Base-by-base conservation (phyloP, 23 tunicate species). In the Ciona savignyi region DNA sequence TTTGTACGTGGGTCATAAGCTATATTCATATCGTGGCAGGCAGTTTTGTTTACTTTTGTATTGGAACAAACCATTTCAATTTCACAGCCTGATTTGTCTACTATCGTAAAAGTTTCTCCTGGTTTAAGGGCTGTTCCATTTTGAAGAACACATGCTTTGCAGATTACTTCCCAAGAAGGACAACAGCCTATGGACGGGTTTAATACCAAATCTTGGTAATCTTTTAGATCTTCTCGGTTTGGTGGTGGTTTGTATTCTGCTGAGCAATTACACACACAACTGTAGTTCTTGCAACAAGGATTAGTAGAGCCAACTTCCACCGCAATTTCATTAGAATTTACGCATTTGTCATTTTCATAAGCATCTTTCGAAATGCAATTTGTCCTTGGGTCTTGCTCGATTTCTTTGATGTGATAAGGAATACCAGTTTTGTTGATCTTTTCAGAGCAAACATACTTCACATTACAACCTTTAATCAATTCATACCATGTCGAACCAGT, bases 221-320 rank as follows among this genome's bases (percentile, higher is more conserved):
- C 11, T 42, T 42, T 42, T 15, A 42, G 15, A 42, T 9, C 15
- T 9, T 42, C 56, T 42, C 15, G 9, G 15, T 42, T 15, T 42
- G 56, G 56, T 6, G 56, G 56, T 42, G 56, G 56, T 42, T 42
- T 42, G 56, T 42, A 42, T 6, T 42, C 56, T 6, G 9, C 56
- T 42, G 56, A 15, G 15, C 56, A 42, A 15, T 9, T 42, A 42
- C 56, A 42, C 15, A 6, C n/a, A 63, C 67, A 63, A 9, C 23
- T 63, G 67, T 63, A 22, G 67, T 63, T 63, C 6, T 22, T 63
- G 22, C 67, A 63, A 63, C 67, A 63, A n/a, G 26, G 26, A 63
- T n/a, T 22, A n/a, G n/a, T 63, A 9, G 67, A 63, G 26, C 23
- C 23, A 4, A 63, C 28, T 63, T 63, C 67, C 4, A 63, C 67